Evolutionary conservation across 2,797 vertebrate genomes (phyloP), one percentile per base, ranked within the genome.

Genomic region (Typhlichthys subterraneus): DNA sequence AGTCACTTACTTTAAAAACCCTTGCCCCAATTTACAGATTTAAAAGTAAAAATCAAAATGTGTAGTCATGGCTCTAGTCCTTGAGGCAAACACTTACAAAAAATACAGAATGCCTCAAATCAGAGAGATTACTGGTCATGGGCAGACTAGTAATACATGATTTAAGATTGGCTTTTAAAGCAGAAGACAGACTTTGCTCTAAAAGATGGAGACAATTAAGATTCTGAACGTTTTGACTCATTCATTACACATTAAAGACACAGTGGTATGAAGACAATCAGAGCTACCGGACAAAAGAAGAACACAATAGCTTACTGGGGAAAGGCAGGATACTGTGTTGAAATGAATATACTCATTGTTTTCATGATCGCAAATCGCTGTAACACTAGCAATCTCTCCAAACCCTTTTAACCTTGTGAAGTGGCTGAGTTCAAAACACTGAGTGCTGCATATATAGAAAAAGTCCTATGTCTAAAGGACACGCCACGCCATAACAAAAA

Each of bases 391-490:
- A 57, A 68, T 58, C 19, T 57, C 57, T 29, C 47, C 61, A 60
- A 60, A 65, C 67, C 65, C 53, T 52, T 9, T 14, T 72, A 77
- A 51, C 51, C 46, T 63, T 23, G 60, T 15, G 75, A 82, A 79
- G 85, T 87, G 74, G 75, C 56, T 0, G 73, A 72, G 87, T 86
- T 89, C 79, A 87, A 77, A 82, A 61, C 70, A 76, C 80, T 87
- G 76, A 81, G 63, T 19, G 54, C 64, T 10, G 61, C 38, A n/a
- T 75, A 67, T 73, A 66, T 65, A 75, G 63, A 72, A 81, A 81
- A 84, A 83, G 72, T 76, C 69, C 63, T 49, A 3, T 70, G 76
- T 84, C 77, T 69, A 77, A 85, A 86, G 73, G 71, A 68, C 45
- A n/a, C 62, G 73, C 71, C 69, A 75, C 76, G 65, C 13, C 63